Percentiles rank a stretch among this genome's conserved stretches.
Conservation (phyloP, 2,797 vertebrate genomes). For the Anguilla obscura region DNA sequence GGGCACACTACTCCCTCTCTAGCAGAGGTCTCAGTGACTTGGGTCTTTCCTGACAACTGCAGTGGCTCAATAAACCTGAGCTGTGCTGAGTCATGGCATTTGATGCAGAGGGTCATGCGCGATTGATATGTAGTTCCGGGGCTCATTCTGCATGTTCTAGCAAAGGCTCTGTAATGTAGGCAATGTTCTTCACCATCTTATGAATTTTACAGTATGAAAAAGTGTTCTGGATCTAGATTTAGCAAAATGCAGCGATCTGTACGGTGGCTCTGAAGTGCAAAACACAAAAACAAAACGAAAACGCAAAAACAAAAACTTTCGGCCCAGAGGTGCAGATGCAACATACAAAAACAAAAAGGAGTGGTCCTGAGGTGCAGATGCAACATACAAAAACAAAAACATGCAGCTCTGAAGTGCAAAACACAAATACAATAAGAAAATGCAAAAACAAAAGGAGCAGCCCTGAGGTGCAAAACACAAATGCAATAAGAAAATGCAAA, state of each 20-base stretch:
- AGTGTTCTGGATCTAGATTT: neutral
- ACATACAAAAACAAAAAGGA: no score
- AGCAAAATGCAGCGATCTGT: neutral
- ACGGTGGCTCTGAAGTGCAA: neutral
- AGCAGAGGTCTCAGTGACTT: constrained; percentile 57
- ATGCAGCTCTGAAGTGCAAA: no score
- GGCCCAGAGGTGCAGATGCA: no score
- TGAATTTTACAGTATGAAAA: neutral
- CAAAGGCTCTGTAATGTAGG: neutral
- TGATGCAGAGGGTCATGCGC: neutral
- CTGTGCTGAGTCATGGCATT: neutral
- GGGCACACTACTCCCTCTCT: constrained; percentile 58
- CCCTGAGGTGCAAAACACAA: no score
- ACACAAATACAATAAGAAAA: no score
- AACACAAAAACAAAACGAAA: no score
- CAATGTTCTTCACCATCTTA: neutral
- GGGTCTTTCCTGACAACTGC: constrained; percentile 57
- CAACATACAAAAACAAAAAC: no score
- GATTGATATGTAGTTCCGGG: neutral
- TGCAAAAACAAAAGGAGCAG: no score
- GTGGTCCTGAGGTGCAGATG: no score
- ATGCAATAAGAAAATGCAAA: no score
- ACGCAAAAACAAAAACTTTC: no score
- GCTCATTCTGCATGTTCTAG: neutral
- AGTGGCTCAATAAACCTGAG: constrained; percentile 40